Conservation (phyloP, 2,797 vertebrate genomes). For the Notolabrus celidotus region DNA sequence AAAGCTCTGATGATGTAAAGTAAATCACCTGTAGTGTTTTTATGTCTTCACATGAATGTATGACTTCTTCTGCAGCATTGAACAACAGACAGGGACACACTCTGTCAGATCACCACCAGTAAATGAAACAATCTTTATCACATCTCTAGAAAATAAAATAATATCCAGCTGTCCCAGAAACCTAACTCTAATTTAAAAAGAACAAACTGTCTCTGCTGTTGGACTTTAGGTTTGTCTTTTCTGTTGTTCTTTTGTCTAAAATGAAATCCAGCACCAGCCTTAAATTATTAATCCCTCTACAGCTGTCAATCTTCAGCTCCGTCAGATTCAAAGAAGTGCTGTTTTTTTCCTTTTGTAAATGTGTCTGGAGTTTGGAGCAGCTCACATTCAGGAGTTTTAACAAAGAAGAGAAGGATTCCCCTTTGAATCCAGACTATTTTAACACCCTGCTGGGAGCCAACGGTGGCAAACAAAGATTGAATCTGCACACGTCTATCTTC, state of each 20-base stretch:
- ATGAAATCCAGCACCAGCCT: conserved; percentile 30
- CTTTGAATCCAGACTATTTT: conserved; percentile 49
- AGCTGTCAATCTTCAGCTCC: conserved; percentile 48
- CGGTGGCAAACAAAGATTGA: conserved; percentile 50
- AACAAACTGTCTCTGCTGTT: not conserved
- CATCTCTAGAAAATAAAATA: too few relatives aligned
- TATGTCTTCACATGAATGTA: too few relatives aligned
- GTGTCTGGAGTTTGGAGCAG: conserved; percentile 28
- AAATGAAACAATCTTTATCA: too few relatives aligned
- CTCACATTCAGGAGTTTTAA: conserved; percentile 34
- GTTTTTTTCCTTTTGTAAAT: conserved; percentile 43
- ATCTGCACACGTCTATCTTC: conserved; percentile 15
- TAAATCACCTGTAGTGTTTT: too few relatives aligned
- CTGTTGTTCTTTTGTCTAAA: conserved; percentile 31
- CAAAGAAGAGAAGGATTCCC: conserved; percentile 25
- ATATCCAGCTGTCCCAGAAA: conserved; percentile 1
- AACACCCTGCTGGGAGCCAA: conserved; percentile 54
- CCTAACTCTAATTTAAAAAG: not conserved
- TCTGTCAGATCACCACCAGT: too few relatives aligned
- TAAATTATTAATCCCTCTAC: conserved; percentile 51
- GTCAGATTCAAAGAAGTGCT: conserved; percentile 46
- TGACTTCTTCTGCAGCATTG: too few relatives aligned
- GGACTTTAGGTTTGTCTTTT: conserved; percentile 8
- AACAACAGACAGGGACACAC: too few relatives aligned
- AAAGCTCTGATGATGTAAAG: too few relatives aligned